Percentiles rank a stretch among this genome's conserved stretches.
Evolutionary conservation across 2,888 invertebrate species (phyloP).

Genomic region (Seira musarum): DNA sequence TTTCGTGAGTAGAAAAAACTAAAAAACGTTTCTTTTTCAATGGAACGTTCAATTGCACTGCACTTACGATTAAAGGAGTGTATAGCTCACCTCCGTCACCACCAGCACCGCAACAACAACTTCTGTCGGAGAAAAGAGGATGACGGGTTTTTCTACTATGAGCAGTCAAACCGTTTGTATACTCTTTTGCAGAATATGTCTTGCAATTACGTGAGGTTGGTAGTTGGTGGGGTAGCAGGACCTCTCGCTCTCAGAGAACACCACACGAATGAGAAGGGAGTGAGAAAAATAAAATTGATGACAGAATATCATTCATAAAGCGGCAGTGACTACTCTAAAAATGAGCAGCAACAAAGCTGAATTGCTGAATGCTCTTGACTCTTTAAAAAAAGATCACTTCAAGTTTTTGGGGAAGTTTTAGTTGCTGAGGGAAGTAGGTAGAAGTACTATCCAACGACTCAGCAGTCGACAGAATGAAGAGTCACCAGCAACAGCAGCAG

Average conservation of each 20-base stretch:
- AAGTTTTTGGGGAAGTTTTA: not conserved
- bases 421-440: conserved; percentile 2
- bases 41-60: not conserved
- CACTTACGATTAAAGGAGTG: not conserved
- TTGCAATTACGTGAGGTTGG: too few species aligned
- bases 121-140: not conserved
- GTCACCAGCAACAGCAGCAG: not conserved
- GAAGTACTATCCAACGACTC: conserved; percentile 4
- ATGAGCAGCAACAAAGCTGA: too few species aligned
- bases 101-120: not conserved
- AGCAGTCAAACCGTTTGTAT: not conserved
- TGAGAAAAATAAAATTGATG: conserved; percentile 1
- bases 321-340: too few species aligned
- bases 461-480: not conserved
- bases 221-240: too few species aligned
- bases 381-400: not conserved
- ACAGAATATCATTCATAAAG: conserved; percentile 1
- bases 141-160: not conserved
- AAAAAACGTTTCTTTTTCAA: not conserved
- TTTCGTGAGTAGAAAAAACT: not conserved
- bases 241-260: not conserved
- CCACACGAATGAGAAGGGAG: not conserved
- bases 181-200: too few species aligned
- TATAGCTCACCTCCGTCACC: not conserved
- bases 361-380: not conserved